Evolutionary conservation across 2,888 invertebrate species (phyloP), one percentile per base, ranked within the genome.

Genomic region (Bhutanitis thaidina): DNA sequence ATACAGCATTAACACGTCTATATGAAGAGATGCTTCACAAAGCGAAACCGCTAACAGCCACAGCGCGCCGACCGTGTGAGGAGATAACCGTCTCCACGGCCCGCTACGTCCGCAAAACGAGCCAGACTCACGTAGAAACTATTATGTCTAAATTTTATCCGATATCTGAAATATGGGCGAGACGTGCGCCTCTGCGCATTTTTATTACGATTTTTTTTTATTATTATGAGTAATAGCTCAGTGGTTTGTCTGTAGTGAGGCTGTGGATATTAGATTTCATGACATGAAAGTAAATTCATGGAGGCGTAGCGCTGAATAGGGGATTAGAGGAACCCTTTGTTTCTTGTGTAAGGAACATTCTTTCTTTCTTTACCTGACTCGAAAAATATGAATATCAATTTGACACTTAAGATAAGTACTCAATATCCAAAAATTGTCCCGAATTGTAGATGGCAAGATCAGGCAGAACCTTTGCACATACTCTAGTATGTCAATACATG

Each of bases 111-210:
- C 14, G 47, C 39, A 20, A 16, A 10, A 20, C 37, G 37, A n/a
- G 12, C 15, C 20, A 5, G 25, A 29, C 36, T 48, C 78, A 79
- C 79, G 79, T 77, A 52, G 57, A 25, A 58, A 67, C 71, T 71
- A 77, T 72, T 67, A 77, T 70, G 74, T 77, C 74, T 71, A 72
- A 79, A 78, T 78, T 76, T 75, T 70, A 74, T 75, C 76, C 73
- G 67, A 78, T 77, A 74, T 65, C 73, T 71, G 74, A 80, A 66
- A 74, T 74, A 80, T 73, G 63, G 71, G 39, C n/a, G 0, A 40
- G 43, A 71, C 80, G 80, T 80, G 80, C 60, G 44, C 61, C 56
- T 54, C 58, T 56, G 51, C 47, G 44, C 54, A 57, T 59, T 64
- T 67, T 71, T 71, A 73, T 70, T 67, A 59, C 60, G 54, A 27